Evolutionary conservation across 2,888 invertebrate genomes (phyloP).

Genomic region (Dasysyrphus tricinctus): DNA sequence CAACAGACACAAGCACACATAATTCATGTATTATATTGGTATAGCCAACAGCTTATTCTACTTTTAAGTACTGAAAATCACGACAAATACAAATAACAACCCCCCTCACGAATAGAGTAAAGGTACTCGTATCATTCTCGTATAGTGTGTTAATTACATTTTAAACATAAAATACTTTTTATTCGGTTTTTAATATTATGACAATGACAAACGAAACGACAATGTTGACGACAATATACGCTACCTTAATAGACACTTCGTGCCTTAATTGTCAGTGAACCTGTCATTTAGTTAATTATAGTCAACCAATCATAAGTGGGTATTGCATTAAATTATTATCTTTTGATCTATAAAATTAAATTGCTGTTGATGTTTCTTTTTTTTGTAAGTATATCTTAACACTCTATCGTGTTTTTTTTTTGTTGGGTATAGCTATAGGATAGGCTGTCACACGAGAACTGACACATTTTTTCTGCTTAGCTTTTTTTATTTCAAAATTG

Average conservation of each 20-base stretch:
- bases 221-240: conserved; percentile 66
- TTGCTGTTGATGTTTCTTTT: conserved; percentile 33
- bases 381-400: not conserved
- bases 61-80: conserved; percentile 32
- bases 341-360: conserved; percentile 65
- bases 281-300: conserved; percentile 74
- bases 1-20: not conserved
- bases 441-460: conserved; percentile 1
- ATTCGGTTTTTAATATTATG: conserved; percentile 50
- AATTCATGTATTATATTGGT: not conserved
- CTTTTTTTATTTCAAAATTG: conserved; percentile 24
- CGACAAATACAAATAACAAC: conserved; percentile 20
- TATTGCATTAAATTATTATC: conserved; percentile 61
- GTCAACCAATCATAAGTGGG: conserved; percentile 69
- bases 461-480: conserved; percentile 14
- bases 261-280: conserved; percentile 73
- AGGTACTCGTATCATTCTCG: not conserved
- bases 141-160: conserved; percentile 67
- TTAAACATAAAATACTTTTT: conserved; percentile 64
- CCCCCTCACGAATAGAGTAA: not conserved
- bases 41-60: not conserved
- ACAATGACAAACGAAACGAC: conserved; percentile 51
- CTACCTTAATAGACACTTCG: conserved; percentile 72
- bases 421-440: conserved; percentile 5
- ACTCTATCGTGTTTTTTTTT: not conserved